Evolutionary conservation across 2,888 invertebrate genomes (phyloP), one percentile per base, ranked within the genome.

Genomic region (Coleophora flavipennella): DNA sequence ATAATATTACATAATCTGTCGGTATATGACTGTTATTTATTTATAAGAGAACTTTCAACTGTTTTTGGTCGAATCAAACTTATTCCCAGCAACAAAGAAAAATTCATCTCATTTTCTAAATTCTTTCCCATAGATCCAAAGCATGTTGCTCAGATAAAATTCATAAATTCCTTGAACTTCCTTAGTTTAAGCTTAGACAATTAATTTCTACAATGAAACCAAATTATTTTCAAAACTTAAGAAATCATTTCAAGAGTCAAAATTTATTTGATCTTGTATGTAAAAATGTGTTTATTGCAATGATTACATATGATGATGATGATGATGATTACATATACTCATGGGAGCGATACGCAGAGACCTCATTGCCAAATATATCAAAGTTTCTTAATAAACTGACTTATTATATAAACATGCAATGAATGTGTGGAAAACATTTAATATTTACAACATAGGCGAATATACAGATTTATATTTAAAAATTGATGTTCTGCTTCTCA

Each of bases 1-100:
- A 28, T 51, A 12, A 38, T 53, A 8, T 51, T 51, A 38, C 51
- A 53, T 38, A 55, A 55, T 38, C 38, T 50, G 25, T 40, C 42
- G 8, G 51, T 48, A 8, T 51, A 54, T 44, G 49, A 56, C 35
- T 20, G 44, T 33, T 47, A 49, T 37, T 40, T 49, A 12, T 38
- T 45, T 9, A 43, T 45, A 12, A 43, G 33, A 9, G 39, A 43
- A 36, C 29, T 44, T n/a, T 33, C 26, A 2, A 32, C 33, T 8
- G 35, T 34, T 9, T 10, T 2, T 7, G 40, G 38, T 11, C 34
- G 33, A 12, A 37, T 41, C 12, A 42, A 27, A 9, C 3, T 46
- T 1, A 36, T 46, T 11, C 43, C 46, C 1, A 35, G 29, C 8
- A 43, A 35, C 26, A 38, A 43, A 14, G 40, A 46, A 38, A 39